Evolutionary conservation across 2,113 vertebrate species (phyloP).

Genomic region (Pomatostomus ruficeps): DNA sequence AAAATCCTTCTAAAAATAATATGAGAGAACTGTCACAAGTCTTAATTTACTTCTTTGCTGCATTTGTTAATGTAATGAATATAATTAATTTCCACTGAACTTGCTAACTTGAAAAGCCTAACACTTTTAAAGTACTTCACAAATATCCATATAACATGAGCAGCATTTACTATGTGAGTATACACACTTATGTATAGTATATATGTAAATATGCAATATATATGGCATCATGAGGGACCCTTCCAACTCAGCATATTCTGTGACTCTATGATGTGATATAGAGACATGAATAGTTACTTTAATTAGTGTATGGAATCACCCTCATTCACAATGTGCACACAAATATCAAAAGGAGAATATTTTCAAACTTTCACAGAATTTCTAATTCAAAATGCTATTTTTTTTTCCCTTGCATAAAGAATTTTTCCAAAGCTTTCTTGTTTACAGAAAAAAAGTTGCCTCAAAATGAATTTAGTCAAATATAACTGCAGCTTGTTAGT

Average conservation of each 20-base stretch:
- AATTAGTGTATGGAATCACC: background rate
- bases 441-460: background rate
- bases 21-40: background rate
- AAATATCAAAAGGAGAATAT: background rate
- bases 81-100: background rate
- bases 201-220: background rate
- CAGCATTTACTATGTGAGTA: background rate
- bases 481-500: background rate
- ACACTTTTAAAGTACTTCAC: background rate
- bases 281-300: background rate
- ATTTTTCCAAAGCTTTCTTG: background rate
- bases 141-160: background rate
- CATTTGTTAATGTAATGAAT: background rate
- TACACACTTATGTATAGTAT: background rate
- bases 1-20: background rate
- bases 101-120: background rate
- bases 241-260: background rate
- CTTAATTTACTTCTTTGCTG: background rate
- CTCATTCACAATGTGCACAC: background rate
- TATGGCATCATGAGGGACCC: background rate
- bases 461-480: background rate
- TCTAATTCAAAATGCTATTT: background rate
- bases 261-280: background rate
- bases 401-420: background rate
- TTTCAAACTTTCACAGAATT: background rate